Evolutionary conservation across 2,113 vertebrate genomes (phyloP), one percentile per base, ranked within the genome.

Genomic region (Peucedramus taeniatus): DNA sequence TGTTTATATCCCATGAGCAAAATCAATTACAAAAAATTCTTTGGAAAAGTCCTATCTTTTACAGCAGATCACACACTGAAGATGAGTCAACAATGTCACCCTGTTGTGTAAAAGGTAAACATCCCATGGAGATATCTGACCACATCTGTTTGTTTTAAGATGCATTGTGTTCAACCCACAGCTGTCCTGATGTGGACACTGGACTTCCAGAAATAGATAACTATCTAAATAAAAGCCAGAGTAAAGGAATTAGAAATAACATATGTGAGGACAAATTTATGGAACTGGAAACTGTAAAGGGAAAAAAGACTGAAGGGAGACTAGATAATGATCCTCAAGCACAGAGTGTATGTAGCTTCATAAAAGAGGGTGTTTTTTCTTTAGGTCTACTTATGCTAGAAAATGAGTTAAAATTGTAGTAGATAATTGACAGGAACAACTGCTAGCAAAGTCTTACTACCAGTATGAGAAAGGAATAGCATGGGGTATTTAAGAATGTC

Each of bases 111-210:
- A 95, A 88, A 89, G 4, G 24, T 72, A 86, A 92, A 83, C 3
- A 40, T 57, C n/a, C 30, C 61, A 35, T 1, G 2, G 40, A 65
- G 40, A 69, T 61, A 40, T 53, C 31, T 77, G 63, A 56, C 24
- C 1, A 2, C 19, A 18, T 76, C 45, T 86, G 35, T 60, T 49
- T 82, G 13, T 51, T 88, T 74, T 44, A 60, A 94, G 71, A 57
- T 0, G 1, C 28, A 16, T 22, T 47, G 22, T 56, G 57, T 80
- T 88, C 40, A 61, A 33, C 27, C 16, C 0, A 0, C 53, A 83
- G 8, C 27, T 85, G 45, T 72, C 37, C 37, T 64, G 28, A 50
- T 65, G 74, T 86, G 59, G 68, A 80, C 64, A n/a, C 22, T 44
- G 26, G 59, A 40, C 50, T 88, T 69, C 50, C 50, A 92, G 66